Base-by-base conservation (phyloP, 2,113 vertebrate species). In the Brevimyrus niger region DNA sequence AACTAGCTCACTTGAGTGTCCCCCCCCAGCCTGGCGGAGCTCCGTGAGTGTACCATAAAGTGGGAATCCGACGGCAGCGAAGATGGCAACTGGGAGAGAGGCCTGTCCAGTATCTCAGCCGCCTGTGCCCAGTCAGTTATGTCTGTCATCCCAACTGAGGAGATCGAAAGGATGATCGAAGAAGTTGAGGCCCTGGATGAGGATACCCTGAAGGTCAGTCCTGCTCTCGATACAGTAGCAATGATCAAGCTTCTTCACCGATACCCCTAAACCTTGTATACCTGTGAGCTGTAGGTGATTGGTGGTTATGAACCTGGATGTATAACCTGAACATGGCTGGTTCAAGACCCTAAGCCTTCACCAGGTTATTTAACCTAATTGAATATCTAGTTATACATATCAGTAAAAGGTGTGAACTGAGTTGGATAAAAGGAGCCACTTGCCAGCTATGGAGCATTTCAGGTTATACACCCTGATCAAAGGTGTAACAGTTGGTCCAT, bases 111-210 rank as follows among this genome's bases (percentile, higher is more conserved):
- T 50, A 51, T 94, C 1, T 90, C 94, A 0, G 88, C 92, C 10
- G 89, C 88, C 50, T 91, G 90, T 3, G 95, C 96, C 50, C 97
- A 97, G 87, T 96, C 97, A 0, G 96, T 98, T 87, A 96, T 99
- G 91, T 97, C 98, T 87, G 94, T 96, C 58, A 95, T 99, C 91
- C 97, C 96, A 2, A 87, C 95, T 2, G 93, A 97, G 90, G 97
- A 98, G 76, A 92, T 98, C n/a, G 91, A 94, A 87, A 92, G 89
- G 44, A 96, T 99, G 89, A 96, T 98, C 11, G 95, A 97, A 91
- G 98, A 99, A 94, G 97, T 99, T 80, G 96, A 96, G 90, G 93
- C 91, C 4, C 93, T 99, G 80, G 97, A 98, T 0, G 95, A 97
- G 89, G 96, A 96, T 0, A 96, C 96, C 0, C 90, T 99, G 89